Conservation (phyloP, 2,113 vertebrate genomes). For the Illadopsis cleaveri region DNA sequence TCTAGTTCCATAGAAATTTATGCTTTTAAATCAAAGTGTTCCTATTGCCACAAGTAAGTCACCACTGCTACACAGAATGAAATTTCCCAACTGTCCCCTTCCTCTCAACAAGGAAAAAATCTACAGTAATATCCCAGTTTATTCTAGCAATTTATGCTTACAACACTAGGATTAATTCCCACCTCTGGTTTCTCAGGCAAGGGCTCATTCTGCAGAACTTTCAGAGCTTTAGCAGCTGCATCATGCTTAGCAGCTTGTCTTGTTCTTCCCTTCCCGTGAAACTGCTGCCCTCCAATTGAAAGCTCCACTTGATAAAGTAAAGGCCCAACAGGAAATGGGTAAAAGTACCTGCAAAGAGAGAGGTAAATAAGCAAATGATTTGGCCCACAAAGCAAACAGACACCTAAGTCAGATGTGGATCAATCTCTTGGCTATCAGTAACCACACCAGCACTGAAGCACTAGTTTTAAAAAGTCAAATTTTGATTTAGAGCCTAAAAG, state of each 20-base stretch:
- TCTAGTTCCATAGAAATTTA: neutral
- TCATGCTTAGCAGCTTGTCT: conserved; percentile 94
- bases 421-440: neutral
- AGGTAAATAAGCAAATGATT: neutral
- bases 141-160: neutral
- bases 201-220: conserved; percentile 92
- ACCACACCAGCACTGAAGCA: neutral
- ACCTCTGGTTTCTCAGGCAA: conserved; percentile 89
- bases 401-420: neutral
- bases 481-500: neutral
- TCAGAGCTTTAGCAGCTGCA: conserved; percentile 91
- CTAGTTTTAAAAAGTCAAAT: neutral
- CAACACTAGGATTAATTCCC: conserved; percentile 27
- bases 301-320: conserved; percentile 96
- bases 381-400: neutral
- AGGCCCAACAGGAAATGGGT: conserved; percentile 94
- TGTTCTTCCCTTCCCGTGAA: conserved; percentile 94
- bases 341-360: conserved; percentile 88
- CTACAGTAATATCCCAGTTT: neutral
- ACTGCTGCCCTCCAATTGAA: conserved; percentile 94
- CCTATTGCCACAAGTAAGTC: neutral
- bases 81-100: neutral
- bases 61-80: neutral
- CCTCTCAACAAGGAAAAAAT: neutral
- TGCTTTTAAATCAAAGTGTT: neutral